Base-by-base conservation (phyloP, 2,113 vertebrate genomes). In the Strix aluco region DNA sequence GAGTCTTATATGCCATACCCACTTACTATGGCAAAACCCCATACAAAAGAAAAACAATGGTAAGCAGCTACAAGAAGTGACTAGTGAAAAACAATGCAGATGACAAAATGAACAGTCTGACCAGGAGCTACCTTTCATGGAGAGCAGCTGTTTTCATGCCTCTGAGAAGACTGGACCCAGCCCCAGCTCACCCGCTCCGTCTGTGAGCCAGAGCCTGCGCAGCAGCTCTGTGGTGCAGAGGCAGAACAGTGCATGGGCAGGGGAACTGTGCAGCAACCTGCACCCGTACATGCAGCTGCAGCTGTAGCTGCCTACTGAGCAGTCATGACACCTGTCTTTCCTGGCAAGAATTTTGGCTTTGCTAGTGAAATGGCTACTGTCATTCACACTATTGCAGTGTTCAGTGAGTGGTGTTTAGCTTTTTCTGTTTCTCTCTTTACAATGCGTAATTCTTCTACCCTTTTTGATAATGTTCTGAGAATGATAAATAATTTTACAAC, bases 121-220 rank as follows among this genome's bases (percentile, higher is more conserved):
- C 9, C 13, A 34, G 46, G 27, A 82, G 20, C 5, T 9, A 34
- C 26, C 7, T 57, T 38, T 73, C 30, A 20, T 6, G 21, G 15
- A 54, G 8, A 47, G 17, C 30, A 32, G 26, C 10, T 67, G 9
- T 61, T 49, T 47, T 55, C 66, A 38, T 3, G 3, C 2, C 13
- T n/a, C 19, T 54, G n/a, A 58, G 34, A 80, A 65, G 30, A 26
- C 52, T 27, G 0, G 8, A 5, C 20, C 8, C 26, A 19, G 11
- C 23, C 17, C 4, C 36, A 49, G 22, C 1, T 1, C 13, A 58
- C 3, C 2, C 3, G 0, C 5, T 54, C 5, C 6, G 3, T 19
- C 54, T 0, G 0, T 70, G 40, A 62, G 13, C 11, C 30, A 58
- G 19, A 40, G 6, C 4, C 40, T 18, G 3, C 6, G 44, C 19